phyloP scores from a whole-genome alignment of 2,888 invertebrate species.

The Hirtodrosophila duncani region DNA sequence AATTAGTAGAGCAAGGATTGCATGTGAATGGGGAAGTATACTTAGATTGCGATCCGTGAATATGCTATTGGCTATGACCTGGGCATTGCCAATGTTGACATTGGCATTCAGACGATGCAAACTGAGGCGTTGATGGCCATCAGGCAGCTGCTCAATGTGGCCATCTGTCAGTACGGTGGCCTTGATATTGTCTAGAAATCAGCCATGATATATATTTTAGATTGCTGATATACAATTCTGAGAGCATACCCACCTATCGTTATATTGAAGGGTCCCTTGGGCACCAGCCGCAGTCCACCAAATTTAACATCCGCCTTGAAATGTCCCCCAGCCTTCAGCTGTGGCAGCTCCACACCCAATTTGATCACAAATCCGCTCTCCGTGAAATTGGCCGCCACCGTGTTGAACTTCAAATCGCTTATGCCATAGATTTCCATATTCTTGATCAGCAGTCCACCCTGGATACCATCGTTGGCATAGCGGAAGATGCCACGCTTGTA shows the following conservation, averaged over 20 bases:
- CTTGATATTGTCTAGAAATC: constrained; percentile 62
- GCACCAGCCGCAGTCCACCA: constrained; percentile 82
- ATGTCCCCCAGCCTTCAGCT: constrained; percentile 80
- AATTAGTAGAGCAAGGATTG: neutral
- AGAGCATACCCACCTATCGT: constrained; percentile 82
- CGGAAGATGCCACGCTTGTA: constrained; percentile 75
- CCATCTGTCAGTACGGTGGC: constrained; percentile 73
- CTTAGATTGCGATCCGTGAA: constrained; percentile 75
- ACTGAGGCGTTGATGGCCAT: constrained; percentile 59
- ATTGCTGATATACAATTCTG: neutral
- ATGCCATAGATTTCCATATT: constrained; percentile 80
- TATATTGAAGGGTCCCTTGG: constrained; percentile 81
- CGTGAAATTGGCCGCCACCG: constrained; percentile 80
- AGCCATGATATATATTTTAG: neutral
- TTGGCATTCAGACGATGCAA: constrained; percentile 73
- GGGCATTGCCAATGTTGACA: constrained; percentile 68
- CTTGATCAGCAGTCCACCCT: constrained; percentile 75
- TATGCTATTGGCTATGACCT: constrained; percentile 74
- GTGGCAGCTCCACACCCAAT: constrained; percentile 81
- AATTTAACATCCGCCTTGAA: constrained; percentile 83
- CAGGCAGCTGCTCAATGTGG: constrained; percentile 57
- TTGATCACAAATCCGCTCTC: constrained; percentile 82
- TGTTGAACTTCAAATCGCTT: constrained; percentile 80
- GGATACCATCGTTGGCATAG: constrained; percentile 74
- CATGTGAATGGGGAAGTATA: constrained; percentile 14